phyloP scores from a whole-genome alignment of 2,113 vertebrate genomes.

The Aspidoscelis tigris region DNA sequence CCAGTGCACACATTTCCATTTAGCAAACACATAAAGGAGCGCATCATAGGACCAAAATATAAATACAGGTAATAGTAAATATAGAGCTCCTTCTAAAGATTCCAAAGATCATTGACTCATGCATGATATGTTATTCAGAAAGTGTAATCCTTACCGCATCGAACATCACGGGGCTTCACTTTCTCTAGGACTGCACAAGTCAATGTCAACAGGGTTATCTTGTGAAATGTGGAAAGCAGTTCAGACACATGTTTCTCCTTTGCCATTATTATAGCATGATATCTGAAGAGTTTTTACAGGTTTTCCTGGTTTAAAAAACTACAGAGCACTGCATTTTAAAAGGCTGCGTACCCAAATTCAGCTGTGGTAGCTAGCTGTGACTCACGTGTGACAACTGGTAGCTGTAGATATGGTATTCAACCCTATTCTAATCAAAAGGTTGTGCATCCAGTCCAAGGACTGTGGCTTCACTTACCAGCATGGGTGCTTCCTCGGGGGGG shows the following conservation, averaged over 20 bases:
- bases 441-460: no score
- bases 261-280: background rate
- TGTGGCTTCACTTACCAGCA: background rate
- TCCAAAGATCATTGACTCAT: no score
- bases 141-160: no score
- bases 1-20: conserved; percentile 30
- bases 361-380: background rate
- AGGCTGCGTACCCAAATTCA: background rate
- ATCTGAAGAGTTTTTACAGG: background rate
- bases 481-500: no score
- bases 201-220: background rate
- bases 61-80: conserved; percentile 59
- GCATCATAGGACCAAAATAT: conserved; percentile 83
- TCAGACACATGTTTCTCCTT: background rate
- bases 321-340: background rate
- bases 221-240: background rate
- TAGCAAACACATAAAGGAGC: conserved; percentile 52
- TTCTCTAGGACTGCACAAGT: background rate
- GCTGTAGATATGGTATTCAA: background rate
- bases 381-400: background rate
- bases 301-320: background rate
- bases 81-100: conserved; percentile 62
- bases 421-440: background rate
- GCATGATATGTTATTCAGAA: background rate
- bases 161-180: background rate